Evolutionary conservation across 2,888 invertebrate species (phyloP).

Genomic region (Sepioteuthis lessoniana): DNA sequence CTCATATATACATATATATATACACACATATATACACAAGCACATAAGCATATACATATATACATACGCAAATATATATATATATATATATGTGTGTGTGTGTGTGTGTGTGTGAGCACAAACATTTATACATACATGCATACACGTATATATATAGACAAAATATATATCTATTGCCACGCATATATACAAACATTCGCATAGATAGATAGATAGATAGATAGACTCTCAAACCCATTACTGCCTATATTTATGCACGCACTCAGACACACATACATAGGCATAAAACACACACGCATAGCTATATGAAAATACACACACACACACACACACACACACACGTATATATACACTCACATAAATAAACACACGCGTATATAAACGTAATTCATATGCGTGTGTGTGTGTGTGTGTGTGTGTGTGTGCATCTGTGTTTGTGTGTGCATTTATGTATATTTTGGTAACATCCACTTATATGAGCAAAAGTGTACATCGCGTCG

Average conservation of each 20-base stretch:
- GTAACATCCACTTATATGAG: too few relatives aligned
- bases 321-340: neutral
- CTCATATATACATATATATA: neutral
- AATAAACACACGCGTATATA: neutral
- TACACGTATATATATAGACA: neutral
- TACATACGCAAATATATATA: neutral
- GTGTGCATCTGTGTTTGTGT: neutral
- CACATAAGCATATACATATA: neutral
- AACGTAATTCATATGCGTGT: neutral
- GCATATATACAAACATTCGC: too few relatives aligned
- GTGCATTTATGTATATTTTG: neutral
- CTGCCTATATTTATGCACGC: too few relatives aligned
- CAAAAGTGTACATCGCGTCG: too few relatives aligned
- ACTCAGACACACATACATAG: neutral
- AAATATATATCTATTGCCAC: too few relatives aligned
- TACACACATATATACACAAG: neutral
- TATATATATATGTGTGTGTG: too few relatives aligned
- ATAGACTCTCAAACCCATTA: too few relatives aligned
- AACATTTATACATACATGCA: too few relatives aligned
- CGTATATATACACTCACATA: neutral
- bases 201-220: too few relatives aligned
- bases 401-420: neutral
- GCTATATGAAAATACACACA: neutral
- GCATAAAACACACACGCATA: neutral
- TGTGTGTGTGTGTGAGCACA: too few relatives aligned